phyloP scores from a whole-genome alignment of 2,797 vertebrate species.

The Falco concolor region DNA sequence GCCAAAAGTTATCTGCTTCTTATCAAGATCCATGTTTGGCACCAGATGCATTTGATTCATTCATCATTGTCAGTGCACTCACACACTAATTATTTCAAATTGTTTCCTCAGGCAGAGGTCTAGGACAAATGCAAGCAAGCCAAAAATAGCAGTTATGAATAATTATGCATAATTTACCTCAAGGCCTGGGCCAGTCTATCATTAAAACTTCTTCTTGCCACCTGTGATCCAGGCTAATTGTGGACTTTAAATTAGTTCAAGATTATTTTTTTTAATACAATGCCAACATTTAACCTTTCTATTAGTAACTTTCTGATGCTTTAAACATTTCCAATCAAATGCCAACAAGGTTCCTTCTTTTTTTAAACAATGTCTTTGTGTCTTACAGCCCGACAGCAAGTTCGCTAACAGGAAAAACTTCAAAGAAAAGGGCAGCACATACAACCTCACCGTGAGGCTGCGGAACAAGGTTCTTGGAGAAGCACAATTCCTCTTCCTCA shows the following conservation, averaged over 20 bases:
- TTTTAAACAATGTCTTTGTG: not conserved
- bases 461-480: not conserved
- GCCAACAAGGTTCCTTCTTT: not conserved
- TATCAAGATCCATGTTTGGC: slow-evolving; percentile 74
- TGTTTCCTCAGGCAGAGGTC: slow-evolving; percentile 87
- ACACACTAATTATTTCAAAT: slow-evolving; percentile 93
- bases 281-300: slow-evolving; percentile 34
- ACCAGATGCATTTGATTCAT: slow-evolving; percentile 78
- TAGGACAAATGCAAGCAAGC: slow-evolving; percentile 88
- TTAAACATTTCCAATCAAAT: slow-evolving; percentile 50
- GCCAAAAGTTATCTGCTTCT: slow-evolving; percentile 78
- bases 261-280: slow-evolving; percentile 17
- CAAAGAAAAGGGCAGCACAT: not conserved
- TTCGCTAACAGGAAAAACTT: not conserved
- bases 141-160: slow-evolving; percentile 92
- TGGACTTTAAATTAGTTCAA: slow-evolving; percentile 73
- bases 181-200: slow-evolving; percentile 81
- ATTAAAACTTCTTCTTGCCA: slow-evolving; percentile 77
- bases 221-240: slow-evolving; percentile 72
- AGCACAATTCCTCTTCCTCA: not conserved
- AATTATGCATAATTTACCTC: slow-evolving; percentile 97
- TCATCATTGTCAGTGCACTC: slow-evolving; percentile 84
- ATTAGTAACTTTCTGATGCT: slow-evolving; percentile 34
- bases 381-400: not conserved
- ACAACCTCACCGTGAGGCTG: not conserved